A percentile compares a stretch with the other conserved stretches of the same genome.
These are phyloP conservation scores for Falco berigora DNA, from an alignment of 2,797 vertebrate species.

Conservation along the genomic window DNA sequence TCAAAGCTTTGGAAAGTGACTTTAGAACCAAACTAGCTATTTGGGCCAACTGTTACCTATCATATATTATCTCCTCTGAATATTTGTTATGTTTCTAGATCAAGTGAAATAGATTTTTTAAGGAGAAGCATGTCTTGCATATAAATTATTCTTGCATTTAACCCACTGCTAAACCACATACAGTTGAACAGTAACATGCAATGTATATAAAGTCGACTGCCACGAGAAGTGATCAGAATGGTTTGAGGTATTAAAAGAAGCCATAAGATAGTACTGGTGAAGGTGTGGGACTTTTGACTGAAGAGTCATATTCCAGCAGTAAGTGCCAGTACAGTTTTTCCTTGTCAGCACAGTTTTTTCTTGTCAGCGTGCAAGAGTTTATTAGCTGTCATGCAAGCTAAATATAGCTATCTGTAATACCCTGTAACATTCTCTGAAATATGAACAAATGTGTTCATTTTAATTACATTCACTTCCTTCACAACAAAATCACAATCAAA, in stretches of 20 bases:
- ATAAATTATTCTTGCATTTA: neutral
- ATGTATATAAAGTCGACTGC: neutral
- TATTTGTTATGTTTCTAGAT: neutral
- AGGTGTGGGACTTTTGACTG: neutral
- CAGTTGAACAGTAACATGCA: neutral
- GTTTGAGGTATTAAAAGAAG: neutral
- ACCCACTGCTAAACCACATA: neutral
- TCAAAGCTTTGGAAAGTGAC: neutral
- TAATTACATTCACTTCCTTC: neutral
- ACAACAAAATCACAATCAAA: neutral
- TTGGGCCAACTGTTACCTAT: neutral
- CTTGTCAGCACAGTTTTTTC: neutral
- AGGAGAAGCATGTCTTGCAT: neutral
- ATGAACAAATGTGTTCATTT: neutral
- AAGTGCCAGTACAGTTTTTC: neutral
- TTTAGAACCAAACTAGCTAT: neutral
- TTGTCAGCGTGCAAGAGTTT: neutral
- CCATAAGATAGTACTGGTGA: neutral
- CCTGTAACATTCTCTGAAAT: neutral
- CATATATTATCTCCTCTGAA: neutral
- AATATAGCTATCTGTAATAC: neutral
- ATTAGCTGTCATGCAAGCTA: neutral
- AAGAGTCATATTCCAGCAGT: neutral
- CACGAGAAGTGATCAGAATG: neutral
- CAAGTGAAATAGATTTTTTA: neutral